These are phyloP conservation scores for Chionodraco myersi DNA, from an alignment of 2,113 vertebrate species.

Conservation along the genomic window DNA sequence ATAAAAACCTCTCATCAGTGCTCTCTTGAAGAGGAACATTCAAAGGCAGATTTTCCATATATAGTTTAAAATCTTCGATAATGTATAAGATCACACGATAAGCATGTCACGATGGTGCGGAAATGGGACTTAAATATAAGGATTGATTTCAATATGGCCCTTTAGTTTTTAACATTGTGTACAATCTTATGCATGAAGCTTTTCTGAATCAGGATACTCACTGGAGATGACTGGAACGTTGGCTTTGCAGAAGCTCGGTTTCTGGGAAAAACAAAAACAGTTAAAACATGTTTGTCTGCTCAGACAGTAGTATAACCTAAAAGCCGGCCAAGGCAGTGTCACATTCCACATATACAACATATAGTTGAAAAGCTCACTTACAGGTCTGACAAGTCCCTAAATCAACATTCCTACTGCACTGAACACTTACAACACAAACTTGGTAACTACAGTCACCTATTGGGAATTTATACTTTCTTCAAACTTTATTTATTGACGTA, in stretches of 20 bases:
- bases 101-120: background rate
- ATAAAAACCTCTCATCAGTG: background rate
- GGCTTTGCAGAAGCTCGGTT: conserved; percentile 87
- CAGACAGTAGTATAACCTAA: conserved; percentile 3
- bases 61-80: background rate
- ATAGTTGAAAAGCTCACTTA: background rate
- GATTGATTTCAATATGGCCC: background rate
- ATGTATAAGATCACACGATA: background rate
- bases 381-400: background rate
- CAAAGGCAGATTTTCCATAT: background rate
- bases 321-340: conserved; percentile 16
- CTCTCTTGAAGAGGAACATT: background rate
- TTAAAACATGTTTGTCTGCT: conserved; percentile 9
- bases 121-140: background rate
- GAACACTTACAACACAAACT: background rate
- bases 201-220: conserved; percentile 73
- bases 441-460: background rate
- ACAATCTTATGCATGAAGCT: background rate
- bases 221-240: conserved; percentile 86
- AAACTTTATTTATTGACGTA: too few species aligned
- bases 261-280: conserved; percentile 65
- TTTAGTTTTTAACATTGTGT: background rate
- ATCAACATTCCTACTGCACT: background rate
- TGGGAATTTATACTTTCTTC: background rate
- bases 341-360: background rate